Evolutionary conservation across 2,797 vertebrate genomes (phyloP), one percentile per base, ranked within the genome.

Genomic region (Siniperca undulata): DNA sequence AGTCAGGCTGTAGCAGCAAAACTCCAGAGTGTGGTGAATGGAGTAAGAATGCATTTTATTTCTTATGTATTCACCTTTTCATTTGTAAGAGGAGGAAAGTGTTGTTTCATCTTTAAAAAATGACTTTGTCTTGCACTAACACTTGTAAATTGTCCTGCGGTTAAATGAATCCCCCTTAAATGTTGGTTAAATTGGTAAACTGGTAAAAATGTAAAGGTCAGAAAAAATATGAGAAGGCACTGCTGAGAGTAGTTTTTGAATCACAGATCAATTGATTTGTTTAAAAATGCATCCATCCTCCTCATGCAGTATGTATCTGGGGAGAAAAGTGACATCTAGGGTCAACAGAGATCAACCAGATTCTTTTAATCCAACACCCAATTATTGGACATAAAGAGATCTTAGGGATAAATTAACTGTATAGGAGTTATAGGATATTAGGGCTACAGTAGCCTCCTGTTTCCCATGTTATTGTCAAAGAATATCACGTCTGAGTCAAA

Each of bases 401-500:
- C 5, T 67, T 5, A 48, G 38, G 6, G 20, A 56, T 22, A 27
- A 3, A 24, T 74, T 22, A 53, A 44, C 22, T 16, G 17, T 38
- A 10, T 58, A 14, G 10, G 6, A 7, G 4, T 38, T 27, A 27
- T 7, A 30, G 13, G 59, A 44, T 12, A 34, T 66, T 24, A 24
- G 52, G 5, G 8, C 38, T 24, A 19, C 24, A 42, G 50, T 34
- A 13, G 17, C 34, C 34, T n/a, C 12, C 67, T 20, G 30, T 68
- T 67, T 65, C 24, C 20, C 20, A 56, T 66, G 68, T 73, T 36
- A 77, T 52, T 74, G 59, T 53, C 24, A 50, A 56, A 56, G 46
- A 40, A 30, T 0, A 55, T 83, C 24, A 71, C n/a, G 24, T 64
- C 36, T 70, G 55, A 40, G 3, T 78, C 44, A 83, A 78, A 83